Conservation (phyloP, 2,888 invertebrate genomes). For the Ptychoptera albimana region DNA sequence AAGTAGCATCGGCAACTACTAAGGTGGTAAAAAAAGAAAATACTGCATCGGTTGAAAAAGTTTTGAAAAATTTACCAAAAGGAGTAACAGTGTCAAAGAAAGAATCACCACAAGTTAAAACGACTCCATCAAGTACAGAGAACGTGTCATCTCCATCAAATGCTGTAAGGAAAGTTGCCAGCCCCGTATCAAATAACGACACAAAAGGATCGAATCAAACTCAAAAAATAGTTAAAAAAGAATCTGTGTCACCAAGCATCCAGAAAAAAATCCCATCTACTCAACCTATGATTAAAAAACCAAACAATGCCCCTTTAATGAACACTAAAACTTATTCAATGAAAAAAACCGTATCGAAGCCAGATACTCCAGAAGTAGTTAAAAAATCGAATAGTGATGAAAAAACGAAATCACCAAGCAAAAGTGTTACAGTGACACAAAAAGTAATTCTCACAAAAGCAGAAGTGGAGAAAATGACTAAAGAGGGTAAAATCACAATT, state of each 20-base stretch:
- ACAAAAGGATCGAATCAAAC: slow-evolving; percentile 20
- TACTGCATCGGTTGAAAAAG: slow-evolving; percentile 2
- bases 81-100: slow-evolving; percentile 9
- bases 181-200: slow-evolving; percentile 16
- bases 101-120: slow-evolving; percentile 4
- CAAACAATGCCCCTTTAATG: too few relatives aligned
- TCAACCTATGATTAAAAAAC: too few relatives aligned
- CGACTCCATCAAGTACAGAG: neutral
- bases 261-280: too few relatives aligned
- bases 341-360: too few relatives aligned
- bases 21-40: neutral
- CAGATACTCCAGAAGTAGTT: too few relatives aligned
- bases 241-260: slow-evolving; percentile 28
- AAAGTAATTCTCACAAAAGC: slow-evolving; percentile 50
- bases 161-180: slow-evolving; percentile 9
- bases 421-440: slow-evolving; percentile 45
- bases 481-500: slow-evolving; percentile 45
- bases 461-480: slow-evolving; percentile 47
- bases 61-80: slow-evolving; percentile 7
- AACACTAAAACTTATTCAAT: too few relatives aligned
- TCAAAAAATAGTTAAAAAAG: slow-evolving; percentile 30
- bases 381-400: too few relatives aligned
- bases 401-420: too few relatives aligned
- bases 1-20: slow-evolving; percentile 14
- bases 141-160: neutral